A percentile compares a stretch with the other conserved stretches of the same genome.
Evolutionary conservation across 2,888 invertebrate genomes (phyloP).

Genomic region (Agriopis leucophaearia): DNA sequence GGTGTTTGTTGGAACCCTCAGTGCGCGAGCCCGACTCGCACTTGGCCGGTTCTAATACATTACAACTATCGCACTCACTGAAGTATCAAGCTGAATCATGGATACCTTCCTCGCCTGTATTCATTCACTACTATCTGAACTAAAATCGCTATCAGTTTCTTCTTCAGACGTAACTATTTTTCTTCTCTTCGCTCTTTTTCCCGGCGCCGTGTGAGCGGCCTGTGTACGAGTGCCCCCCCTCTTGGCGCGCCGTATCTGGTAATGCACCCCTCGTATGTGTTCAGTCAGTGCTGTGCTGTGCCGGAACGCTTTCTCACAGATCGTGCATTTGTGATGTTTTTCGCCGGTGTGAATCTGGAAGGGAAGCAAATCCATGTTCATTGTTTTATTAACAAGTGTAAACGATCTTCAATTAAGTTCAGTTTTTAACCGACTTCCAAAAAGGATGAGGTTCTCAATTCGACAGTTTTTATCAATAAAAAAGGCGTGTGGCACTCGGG

Average conservation of each 20-base stretch:
- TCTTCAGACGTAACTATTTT: neutral
- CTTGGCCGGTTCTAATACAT: too few relatives aligned
- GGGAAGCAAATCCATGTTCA: neutral
- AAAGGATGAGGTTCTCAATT: too few relatives aligned
- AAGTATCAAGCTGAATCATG: too few relatives aligned
- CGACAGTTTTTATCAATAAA: too few relatives aligned
- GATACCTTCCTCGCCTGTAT: neutral
- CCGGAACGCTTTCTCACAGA: neutral
- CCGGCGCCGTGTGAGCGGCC: neutral
- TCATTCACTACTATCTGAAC: neutral
- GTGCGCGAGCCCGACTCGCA: too few relatives aligned
- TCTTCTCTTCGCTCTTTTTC: neutral
- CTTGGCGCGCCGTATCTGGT: neutral
- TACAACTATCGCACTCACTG: too few relatives aligned
- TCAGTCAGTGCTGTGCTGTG: neutral
- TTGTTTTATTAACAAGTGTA: too few relatives aligned
- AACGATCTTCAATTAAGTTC: too few relatives aligned
- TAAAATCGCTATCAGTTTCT: neutral
- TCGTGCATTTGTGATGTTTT: slow-evolving; percentile 18
- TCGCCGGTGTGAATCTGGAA: slow-evolving; percentile 28
- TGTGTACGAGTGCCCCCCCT: neutral
- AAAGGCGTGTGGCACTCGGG: too few relatives aligned
- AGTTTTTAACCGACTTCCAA: too few relatives aligned
- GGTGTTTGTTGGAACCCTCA: too few relatives aligned
- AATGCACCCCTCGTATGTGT: neutral